A percentile compares a stretch with the other conserved stretches of the same genome.
phyloP scores from a whole-genome alignment of 2,797 vertebrate species.

The Paguma larvata region DNA sequence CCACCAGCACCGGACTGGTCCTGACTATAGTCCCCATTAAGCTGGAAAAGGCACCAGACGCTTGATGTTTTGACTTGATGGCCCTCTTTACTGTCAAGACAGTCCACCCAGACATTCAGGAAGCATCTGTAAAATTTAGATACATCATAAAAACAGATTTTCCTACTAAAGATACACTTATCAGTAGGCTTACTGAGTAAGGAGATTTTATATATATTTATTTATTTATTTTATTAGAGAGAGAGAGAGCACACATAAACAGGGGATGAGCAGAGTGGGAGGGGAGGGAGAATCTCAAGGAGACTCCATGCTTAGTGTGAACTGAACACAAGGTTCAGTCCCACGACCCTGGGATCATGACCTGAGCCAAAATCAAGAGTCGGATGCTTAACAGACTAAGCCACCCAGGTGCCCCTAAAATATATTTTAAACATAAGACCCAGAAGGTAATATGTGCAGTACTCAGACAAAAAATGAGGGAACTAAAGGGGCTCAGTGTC shows the following conservation, averaged over 20 bases:
- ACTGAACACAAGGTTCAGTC: too few relatives aligned
- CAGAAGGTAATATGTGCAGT: neutral
- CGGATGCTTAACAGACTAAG: too few relatives aligned
- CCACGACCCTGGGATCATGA: too few relatives aligned
- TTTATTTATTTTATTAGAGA: too few relatives aligned
- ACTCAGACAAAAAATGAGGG: neutral
- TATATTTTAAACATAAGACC: neutral
- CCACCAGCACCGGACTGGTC: neutral
- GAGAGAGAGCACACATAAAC: too few relatives aligned
- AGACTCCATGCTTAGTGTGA: too few relatives aligned
- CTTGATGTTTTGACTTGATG: neutral
- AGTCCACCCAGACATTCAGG: neutral
- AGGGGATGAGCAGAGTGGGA: too few relatives aligned
- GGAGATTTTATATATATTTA: neutral
- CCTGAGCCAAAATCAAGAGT: too few relatives aligned
- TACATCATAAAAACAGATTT: neutral
- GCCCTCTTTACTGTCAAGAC: neutral
- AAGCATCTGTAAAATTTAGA: conserved; percentile 19
- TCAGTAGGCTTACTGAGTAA: neutral
- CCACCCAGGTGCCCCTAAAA: neutral
- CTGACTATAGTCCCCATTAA: neutral
- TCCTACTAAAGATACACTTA: conserved; percentile 2
- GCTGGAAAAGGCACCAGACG: neutral
- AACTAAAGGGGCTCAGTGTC: neutral
- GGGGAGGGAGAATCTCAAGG: too few relatives aligned